Percentiles rank a stretch among this genome's conserved stretches.
Conservation (phyloP, 2,888 invertebrate species). For the Parelbella ahira region DNA sequence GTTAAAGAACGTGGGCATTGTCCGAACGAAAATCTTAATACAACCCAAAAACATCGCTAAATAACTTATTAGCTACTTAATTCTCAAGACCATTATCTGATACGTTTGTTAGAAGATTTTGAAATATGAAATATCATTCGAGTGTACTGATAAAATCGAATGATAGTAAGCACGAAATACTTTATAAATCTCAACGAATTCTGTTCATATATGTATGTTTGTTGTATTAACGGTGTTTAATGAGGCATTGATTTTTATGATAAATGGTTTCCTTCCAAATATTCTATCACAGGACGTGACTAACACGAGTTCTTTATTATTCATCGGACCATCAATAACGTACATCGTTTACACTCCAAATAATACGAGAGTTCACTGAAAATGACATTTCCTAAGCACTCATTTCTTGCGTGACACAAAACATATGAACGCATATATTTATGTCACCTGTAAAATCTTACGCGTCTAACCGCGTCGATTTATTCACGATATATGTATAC, state of each 20-base stretch:
- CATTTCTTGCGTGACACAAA: slow-evolving; percentile 36
- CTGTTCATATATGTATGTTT: too few relatives aligned
- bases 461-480: slow-evolving; percentile 32
- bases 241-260: too few relatives aligned
- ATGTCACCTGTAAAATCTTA: slow-evolving; percentile 40
- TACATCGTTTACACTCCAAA: slow-evolving; percentile 20
- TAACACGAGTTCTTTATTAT: too few relatives aligned
- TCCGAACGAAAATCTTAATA: slow-evolving; percentile 20
- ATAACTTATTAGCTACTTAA: slow-evolving; percentile 10
- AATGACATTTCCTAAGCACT: slow-evolving; percentile 35
- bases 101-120: too few relatives aligned
- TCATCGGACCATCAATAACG: neutral
- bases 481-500: slow-evolving; percentile 39
- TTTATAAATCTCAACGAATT: too few relatives aligned
- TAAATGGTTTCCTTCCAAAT: too few relatives aligned
- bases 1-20: slow-evolving; percentile 21
- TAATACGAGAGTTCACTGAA: slow-evolving; percentile 29
- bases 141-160: too few relatives aligned
- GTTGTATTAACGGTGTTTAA: too few relatives aligned
- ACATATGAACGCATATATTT: slow-evolving; percentile 40
- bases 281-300: too few relatives aligned
- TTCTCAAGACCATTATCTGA: neutral
- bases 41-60: slow-evolving; percentile 5
- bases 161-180: too few relatives aligned
- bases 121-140: too few relatives aligned